Evolutionary conservation across 2,113 vertebrate species (phyloP).

Genomic region (Phyllostomus discolor): DNA sequence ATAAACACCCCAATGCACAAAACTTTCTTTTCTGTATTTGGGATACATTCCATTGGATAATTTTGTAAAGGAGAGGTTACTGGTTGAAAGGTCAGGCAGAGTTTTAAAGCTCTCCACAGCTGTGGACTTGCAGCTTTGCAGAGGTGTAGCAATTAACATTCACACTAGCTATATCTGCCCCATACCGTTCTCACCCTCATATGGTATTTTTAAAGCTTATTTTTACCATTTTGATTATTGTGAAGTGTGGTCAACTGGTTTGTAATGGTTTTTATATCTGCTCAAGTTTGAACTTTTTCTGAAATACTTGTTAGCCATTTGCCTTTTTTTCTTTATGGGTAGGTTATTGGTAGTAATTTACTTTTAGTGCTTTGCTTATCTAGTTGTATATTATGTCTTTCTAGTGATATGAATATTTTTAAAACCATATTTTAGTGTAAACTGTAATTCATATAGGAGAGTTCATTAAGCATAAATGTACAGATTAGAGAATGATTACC

Average conservation of each 20-base stretch:
- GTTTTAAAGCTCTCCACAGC: neutral
- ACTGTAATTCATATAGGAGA: neutral
- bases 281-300: constrained; percentile 5
- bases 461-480: neutral
- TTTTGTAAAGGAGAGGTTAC: neutral
- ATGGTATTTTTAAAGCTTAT: neutral
- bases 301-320: neutral
- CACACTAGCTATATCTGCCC: neutral
- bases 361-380: neutral
- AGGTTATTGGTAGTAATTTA: neutral
- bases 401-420: neutral
- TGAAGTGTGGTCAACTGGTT: neutral
- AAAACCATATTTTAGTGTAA: neutral
- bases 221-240: constrained; percentile 25
- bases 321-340: neutral
- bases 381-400: neutral
- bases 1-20: neutral
- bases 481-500: neutral
- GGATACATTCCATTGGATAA: neutral
- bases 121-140: neutral
- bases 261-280: neutral
- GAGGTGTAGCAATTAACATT: neutral
- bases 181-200: neutral
- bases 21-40: neutral
- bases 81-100: neutral